phyloP scores from a whole-genome alignment of 2,113 vertebrate species.

The Pheucticus melanocephalus region DNA sequence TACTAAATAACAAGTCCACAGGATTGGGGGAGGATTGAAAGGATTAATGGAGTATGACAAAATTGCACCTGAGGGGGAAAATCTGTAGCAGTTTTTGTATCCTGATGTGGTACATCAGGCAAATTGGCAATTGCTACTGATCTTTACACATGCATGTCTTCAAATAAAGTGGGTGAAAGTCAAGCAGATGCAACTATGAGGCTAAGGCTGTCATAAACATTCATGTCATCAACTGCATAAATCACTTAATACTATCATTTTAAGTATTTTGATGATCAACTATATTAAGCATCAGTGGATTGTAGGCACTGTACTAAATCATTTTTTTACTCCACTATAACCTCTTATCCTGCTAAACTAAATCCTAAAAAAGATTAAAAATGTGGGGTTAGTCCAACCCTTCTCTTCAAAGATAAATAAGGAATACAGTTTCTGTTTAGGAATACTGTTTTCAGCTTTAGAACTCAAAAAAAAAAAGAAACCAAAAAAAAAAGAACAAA shows the following conservation, averaged over 20 bases:
- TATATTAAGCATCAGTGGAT: not conserved
- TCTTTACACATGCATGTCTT: constrained; percentile 61
- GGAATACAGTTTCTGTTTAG: not conserved
- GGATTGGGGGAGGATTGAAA: constrained; percentile 76
- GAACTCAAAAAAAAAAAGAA: not conserved
- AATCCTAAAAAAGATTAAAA: constrained; percentile 55
- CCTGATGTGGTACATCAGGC: constrained; percentile 48
- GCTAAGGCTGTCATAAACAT: constrained; percentile 42
- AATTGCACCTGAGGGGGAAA: constrained; percentile 81
- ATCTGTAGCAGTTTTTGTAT: constrained; percentile 78
- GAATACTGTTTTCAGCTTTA: not conserved
- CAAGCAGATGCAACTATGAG: constrained; percentile 21
- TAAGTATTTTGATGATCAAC: constrained; percentile 18
- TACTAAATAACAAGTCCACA: constrained; percentile 70
- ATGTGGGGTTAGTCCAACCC: not conserved
- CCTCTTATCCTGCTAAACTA: constrained; percentile 28
- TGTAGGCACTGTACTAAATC: not conserved
- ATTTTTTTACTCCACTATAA: constrained; percentile 23
- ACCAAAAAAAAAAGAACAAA: too few relatives aligned
- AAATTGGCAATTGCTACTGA: constrained; percentile 57
- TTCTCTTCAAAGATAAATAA: constrained; percentile 34
- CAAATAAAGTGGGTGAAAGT: constrained; percentile 46
- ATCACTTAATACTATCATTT: constrained; percentile 31
- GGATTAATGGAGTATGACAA: constrained; percentile 88
- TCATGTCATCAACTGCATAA: constrained; percentile 51